phyloP scores from a whole-genome alignment of 1,140 invertebrate genomes.

The Ceratosolen solmsi region DNA sequence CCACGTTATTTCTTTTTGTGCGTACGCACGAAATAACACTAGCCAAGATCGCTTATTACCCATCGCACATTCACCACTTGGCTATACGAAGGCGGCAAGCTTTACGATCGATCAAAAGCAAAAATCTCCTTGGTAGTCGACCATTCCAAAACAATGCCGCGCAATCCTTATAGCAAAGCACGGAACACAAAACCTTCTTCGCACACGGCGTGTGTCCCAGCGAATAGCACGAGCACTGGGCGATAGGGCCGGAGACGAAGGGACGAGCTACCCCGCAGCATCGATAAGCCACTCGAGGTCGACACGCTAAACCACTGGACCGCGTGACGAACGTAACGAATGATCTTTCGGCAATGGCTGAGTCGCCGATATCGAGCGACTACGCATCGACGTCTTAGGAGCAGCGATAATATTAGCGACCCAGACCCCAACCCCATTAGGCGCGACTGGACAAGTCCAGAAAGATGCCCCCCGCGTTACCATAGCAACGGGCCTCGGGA shows the following conservation, averaged over 20 bases:
- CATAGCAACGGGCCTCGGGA: background rate
- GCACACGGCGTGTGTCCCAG: background rate
- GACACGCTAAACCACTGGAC: background rate
- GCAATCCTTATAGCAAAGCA: slow-evolving; percentile 40
- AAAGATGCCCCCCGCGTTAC: too few species aligned
- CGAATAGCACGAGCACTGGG: background rate
- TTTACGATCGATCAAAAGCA: slow-evolving; percentile 43
- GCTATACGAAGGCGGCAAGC: slow-evolving; percentile 15
- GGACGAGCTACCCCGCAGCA: slow-evolving; percentile 20
- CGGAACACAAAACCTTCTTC: slow-evolving; percentile 31
- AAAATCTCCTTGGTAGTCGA: slow-evolving; percentile 31
- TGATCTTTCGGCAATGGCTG: background rate
- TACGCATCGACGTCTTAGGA: slow-evolving; percentile 11
- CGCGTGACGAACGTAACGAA: slow-evolving; percentile 42
- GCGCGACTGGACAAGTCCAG: too few species aligned
- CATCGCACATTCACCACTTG: background rate
- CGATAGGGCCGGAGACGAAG: background rate
- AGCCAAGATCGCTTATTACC: background rate
- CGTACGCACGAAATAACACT: background rate
- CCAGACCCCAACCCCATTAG: background rate
- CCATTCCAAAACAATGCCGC: slow-evolving; percentile 15
- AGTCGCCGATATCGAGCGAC: background rate
- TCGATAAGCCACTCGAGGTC: slow-evolving; percentile 27
- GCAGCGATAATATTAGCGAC: background rate
- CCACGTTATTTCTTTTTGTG: background rate